These are phyloP conservation scores for Andrena haemorrhoa DNA, from an alignment of 2,888 invertebrate genomes.

Conservation along the genomic window DNA sequence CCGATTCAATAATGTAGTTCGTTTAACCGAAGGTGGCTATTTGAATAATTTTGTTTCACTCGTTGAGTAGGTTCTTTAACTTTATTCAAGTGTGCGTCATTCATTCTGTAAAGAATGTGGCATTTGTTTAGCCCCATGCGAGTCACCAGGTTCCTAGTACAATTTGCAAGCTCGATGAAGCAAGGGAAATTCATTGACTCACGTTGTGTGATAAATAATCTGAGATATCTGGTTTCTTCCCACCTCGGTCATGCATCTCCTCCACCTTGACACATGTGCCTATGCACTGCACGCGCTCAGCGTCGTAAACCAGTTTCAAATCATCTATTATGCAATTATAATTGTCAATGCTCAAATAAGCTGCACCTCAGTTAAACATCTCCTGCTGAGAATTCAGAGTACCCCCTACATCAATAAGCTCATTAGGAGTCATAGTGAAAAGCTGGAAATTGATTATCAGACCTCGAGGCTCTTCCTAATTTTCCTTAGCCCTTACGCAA, in stretches of 20 bases:
- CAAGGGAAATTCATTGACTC: slow-evolving; percentile 22
- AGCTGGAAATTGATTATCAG: not conserved
- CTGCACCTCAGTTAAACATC: not conserved
- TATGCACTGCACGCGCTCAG: not conserved
- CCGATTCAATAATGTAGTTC: no score
- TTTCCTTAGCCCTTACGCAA: not conserved
- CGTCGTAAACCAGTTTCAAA: not conserved
- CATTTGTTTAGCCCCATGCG: slow-evolving; percentile 14
- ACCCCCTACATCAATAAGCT: not conserved
- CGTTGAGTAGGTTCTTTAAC: no score
- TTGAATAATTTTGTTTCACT: no score
- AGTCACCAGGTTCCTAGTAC: slow-evolving; percentile 20
- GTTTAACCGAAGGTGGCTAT: no score
- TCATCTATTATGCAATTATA: slow-evolving; percentile 19
- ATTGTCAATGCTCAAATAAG: not conserved
- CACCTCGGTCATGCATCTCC: not conserved
- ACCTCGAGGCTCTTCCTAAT: not conserved
- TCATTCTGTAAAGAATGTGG: slow-evolving; percentile 6
- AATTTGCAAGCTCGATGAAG: slow-evolving; percentile 22
- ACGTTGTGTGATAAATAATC: slow-evolving; percentile 10
- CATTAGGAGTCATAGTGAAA: not conserved
- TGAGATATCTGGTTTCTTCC: not conserved
- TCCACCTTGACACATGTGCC: not conserved
- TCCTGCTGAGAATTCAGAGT: not conserved
- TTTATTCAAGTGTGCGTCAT: not conserved